Conservation (phyloP, 2,797 vertebrate genomes). For the Ptychadena robeensis region DNA sequence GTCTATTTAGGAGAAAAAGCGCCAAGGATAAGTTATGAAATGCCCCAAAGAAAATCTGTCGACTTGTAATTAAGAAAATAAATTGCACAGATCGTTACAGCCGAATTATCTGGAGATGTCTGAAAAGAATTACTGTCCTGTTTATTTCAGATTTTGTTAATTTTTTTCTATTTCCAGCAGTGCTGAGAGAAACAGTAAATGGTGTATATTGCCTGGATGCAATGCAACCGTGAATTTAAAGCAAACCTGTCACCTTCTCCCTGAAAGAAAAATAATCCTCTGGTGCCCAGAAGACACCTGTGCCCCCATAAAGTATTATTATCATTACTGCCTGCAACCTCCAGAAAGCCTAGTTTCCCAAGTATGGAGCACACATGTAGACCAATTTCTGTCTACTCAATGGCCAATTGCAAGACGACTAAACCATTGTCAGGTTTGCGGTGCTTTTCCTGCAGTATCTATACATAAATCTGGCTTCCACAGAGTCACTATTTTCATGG, state of each 20-base stretch:
- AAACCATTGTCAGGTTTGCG: no score
- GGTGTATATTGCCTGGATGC: conserved; percentile 31
- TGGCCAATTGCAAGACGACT: no score
- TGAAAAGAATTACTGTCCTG: conserved; percentile 60
- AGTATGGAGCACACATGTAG: neutral
- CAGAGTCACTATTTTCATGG: no score
- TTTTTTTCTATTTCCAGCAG: conserved; percentile 44
- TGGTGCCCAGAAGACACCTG: neutral
- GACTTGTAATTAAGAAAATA: conserved; percentile 62
- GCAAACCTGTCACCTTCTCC: neutral
- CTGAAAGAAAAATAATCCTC: neutral
- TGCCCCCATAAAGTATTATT: neutral
- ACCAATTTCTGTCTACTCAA: neutral
- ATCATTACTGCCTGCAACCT: neutral
- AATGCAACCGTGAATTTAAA: conserved; percentile 37
- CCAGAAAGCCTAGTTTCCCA: neutral
- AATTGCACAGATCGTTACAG: conserved; percentile 60
- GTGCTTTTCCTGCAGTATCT: no score
- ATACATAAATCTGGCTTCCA: no score
- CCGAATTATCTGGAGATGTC: conserved; percentile 60
- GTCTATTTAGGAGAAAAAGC: conserved; percentile 39
- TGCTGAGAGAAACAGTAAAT: conserved; percentile 33
- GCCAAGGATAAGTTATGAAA: conserved; percentile 60
- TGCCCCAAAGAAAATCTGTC: conserved; percentile 60
- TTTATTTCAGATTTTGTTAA: conserved; percentile 57